Evolutionary conservation across 2,888 invertebrate genomes (phyloP).

Genomic region (Agriopis marginaria): DNA sequence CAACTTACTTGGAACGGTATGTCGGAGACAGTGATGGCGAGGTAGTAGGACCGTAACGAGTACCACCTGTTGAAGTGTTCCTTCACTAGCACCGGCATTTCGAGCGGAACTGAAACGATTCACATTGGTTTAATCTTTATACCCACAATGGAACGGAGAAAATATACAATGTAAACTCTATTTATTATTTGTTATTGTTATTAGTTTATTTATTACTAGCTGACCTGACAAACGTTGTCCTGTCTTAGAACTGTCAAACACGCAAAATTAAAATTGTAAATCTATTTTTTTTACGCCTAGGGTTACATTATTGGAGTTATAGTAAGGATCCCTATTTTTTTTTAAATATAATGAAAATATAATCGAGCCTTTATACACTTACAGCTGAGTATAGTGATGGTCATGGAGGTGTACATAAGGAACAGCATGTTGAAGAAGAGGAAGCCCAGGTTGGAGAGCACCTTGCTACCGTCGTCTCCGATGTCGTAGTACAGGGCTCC

Average conservation of each 20-base stretch:
- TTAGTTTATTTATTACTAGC: too few relatives aligned
- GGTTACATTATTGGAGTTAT: too few relatives aligned
- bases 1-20: constrained; percentile 96
- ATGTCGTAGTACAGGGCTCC: constrained; percentile 98
- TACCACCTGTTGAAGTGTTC: constrained; percentile 99
- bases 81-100: constrained; percentile 97
- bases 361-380: too few relatives aligned
- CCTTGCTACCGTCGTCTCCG: constrained; percentile 98
- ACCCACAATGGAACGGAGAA: not conserved
- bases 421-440: constrained; percentile 99
- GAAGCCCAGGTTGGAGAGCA: constrained; percentile 98
- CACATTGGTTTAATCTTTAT: not conserved
- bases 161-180: too few relatives aligned
- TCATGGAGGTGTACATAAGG: constrained; percentile 99
- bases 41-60: constrained; percentile 96
- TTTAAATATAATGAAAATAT: too few relatives aligned
- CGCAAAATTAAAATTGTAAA: too few relatives aligned
- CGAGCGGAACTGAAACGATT: constrained; percentile 92
- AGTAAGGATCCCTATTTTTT: too few relatives aligned
- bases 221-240: too few relatives aligned
- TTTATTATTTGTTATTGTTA: too few relatives aligned
- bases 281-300: too few relatives aligned
- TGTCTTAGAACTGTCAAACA: too few relatives aligned
- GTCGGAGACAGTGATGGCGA: constrained; percentile 98
- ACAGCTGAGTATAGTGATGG: constrained; percentile 99